These are phyloP conservation scores for Brachionus rubens DNA, from an alignment of 1,140 invertebrate species.

Conservation along the genomic window DNA sequence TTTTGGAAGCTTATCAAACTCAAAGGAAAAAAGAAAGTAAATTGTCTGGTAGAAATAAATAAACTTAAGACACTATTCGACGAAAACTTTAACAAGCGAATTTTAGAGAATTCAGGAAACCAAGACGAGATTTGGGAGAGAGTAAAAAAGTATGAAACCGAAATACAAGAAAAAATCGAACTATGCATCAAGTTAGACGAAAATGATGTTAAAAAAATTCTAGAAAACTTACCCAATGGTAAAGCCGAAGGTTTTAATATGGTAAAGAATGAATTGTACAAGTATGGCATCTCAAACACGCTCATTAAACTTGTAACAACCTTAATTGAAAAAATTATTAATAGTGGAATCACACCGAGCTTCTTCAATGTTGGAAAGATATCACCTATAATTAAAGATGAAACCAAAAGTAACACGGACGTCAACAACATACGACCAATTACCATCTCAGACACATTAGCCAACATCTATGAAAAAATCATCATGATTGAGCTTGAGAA, in stretches of 20 bases:
- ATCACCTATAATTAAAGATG: conserved; percentile 2
- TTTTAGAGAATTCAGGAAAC: not conserved
- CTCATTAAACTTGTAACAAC: not conserved
- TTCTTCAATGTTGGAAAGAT: conserved; percentile 1
- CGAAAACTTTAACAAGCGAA: conserved; percentile 27
- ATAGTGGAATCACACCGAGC: not conserved
- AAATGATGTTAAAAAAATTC: not conserved
- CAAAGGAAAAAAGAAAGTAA: not conserved
- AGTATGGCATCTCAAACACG: not conserved
- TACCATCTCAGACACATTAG: not conserved
- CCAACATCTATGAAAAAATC: too few species aligned
- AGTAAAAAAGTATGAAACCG: not conserved
- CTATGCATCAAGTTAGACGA: not conserved
- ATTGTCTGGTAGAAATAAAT: not conserved
- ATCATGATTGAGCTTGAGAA: too few species aligned
- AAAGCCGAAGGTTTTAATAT: not conserved
- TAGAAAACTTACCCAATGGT: conserved; percentile 5
- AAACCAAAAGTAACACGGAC: not conserved
- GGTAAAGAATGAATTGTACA: not conserved
- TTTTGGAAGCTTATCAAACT: not conserved
- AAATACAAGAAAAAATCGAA: conserved; percentile 1
- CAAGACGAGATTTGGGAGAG: not conserved
- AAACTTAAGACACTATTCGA: conserved; percentile 1
- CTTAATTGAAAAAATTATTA: conserved; percentile 16
- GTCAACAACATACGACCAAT: not conserved